phyloP scores from a whole-genome alignment of 2,113 vertebrate species.

The Aptenodytes forsteri region DNA sequence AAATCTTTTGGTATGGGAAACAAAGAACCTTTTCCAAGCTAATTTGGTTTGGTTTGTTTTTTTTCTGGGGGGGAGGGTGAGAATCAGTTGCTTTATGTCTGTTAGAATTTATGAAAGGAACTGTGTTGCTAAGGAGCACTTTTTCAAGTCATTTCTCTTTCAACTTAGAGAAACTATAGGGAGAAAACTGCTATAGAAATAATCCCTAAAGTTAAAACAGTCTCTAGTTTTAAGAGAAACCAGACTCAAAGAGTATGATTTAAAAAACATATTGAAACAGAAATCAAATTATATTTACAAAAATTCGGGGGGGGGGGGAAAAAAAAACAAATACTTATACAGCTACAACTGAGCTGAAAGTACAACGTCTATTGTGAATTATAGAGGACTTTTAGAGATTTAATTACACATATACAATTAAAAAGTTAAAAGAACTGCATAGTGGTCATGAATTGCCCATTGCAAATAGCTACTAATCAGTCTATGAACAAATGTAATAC shows the following conservation, averaged over 20 bases:
- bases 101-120: neutral
- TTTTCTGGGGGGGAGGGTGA: neutral
- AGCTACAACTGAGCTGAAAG: neutral
- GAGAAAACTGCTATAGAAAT: neutral
- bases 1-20: neutral
- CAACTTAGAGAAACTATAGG: neutral
- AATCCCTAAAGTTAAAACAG: neutral
- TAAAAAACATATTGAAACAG: neutral
- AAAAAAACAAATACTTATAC: neutral
- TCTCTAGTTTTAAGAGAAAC: neutral
- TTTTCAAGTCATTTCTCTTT: neutral
- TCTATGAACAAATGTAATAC: neutral
- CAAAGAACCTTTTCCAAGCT: neutral
- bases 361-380: neutral
- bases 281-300: neutral
- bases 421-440: neutral
- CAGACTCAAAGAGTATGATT: neutral
- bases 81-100: neutral
- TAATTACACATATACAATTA: neutral
- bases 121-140: neutral
- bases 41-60: neutral
- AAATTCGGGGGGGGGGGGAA: neutral
- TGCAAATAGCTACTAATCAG: neutral
- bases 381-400: neutral
- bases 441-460: neutral